Base-by-base conservation (phyloP, 1,140 invertebrate genomes). In the Aphaenogaster floridana region DNA sequence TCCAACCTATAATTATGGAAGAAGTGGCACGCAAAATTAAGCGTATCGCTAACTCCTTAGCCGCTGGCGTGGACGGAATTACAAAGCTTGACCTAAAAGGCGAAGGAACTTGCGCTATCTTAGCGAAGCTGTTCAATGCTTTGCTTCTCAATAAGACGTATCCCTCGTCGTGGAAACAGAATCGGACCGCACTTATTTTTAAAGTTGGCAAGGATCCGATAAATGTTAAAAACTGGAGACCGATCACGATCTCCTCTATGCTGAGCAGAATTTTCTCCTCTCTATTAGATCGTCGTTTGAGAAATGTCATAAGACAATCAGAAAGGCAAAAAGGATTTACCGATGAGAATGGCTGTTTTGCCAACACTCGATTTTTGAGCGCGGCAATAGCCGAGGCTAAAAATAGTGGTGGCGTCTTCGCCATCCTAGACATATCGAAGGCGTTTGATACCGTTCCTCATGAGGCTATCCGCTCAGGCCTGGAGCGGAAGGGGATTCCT, bases 301-400 rank as follows among this genome's bases (percentile, higher is more conserved):
- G 68, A 0, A 6, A 17, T 0, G 68, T 50, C 0, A 28, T 50
- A 0, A 15, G 0, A 13, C 68, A 71, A 28, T 28, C n/a, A 0
- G 21, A 34, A 3, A 5, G 84, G 4, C 92, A 92, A 54, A 91
- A 90, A 21, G 92, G 92, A 0, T 91, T 93, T n/a, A 77, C 81
- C 0, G 17, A 61, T 3, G 87, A 88, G 0, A 88, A 91, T 15
- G 92, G 91, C 0, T 91, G 88, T n/a, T 52, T 45, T 0, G 21
- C 39, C 0, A 93, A 93, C 57, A 87, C 57, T 0, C 15, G 52
- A 2, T 8, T 91, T 0, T 61, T 93, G 0, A 17, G 88, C 2
- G 39, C 1, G 2, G 68, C n/a, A 1, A 71, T 50, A 1, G 0
- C 0, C 0, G 6, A 11, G 0, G 45, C 68, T 0, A 71, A 85